Conservation (phyloP, 2,797 vertebrate species). For the Notolepis coatsorum region DNA sequence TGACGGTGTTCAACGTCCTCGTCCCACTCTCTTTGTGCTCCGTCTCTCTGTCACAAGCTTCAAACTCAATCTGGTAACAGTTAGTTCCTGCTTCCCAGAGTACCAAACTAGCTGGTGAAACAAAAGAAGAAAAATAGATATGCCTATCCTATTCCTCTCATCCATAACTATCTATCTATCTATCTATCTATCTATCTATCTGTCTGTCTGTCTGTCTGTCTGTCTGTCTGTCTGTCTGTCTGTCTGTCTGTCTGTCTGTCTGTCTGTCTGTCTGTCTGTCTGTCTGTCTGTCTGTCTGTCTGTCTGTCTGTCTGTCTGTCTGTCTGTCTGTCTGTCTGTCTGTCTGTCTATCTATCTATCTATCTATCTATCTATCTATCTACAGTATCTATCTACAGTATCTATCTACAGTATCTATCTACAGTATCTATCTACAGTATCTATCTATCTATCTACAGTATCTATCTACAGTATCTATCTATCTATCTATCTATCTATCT, state of each 20-base stretch:
- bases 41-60: no score
- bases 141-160: not conserved
- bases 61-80: no score
- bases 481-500: constrained; percentile 10
- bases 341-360: constrained; percentile 8
- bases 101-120: constrained; percentile 54
- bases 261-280: not conserved
- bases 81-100: constrained; percentile 38
- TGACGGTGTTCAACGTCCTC: no score
- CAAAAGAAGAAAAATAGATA: no score
- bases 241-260: constrained; percentile 6
- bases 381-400: no score
- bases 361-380: constrained; percentile 24
- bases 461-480: no score
- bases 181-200: constrained; percentile 15
- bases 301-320: not conserved
- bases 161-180: not conserved
- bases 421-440: constrained; percentile 18
- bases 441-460: constrained; percentile 15
- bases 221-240: no score
- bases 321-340: no score
- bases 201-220: constrained; percentile 12
- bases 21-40: no score
- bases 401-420: not conserved
- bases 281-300: not conserved